phyloP scores from a whole-genome alignment of 2,797 vertebrate species.

The Syngnathus rostellatus region DNA sequence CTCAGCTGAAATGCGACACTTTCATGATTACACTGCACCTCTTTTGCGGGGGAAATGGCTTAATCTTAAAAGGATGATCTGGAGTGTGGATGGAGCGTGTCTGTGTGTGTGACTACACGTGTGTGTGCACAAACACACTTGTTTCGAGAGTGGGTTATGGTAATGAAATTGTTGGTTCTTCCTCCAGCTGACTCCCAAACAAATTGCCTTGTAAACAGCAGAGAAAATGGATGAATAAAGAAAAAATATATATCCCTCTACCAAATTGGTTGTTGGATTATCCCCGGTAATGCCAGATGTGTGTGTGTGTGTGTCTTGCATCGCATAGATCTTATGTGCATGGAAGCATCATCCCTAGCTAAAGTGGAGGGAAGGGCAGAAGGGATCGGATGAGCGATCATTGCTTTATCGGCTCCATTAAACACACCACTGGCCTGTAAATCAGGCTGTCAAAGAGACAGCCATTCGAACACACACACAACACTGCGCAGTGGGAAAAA shows the following conservation, averaged over 20 bases:
- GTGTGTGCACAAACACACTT: neutral
- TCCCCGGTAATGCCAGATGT: constrained; percentile 72
- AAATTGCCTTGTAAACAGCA: constrained; percentile 69
- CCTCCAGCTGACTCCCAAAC: constrained; percentile 48
- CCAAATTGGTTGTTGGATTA: constrained; percentile 80
- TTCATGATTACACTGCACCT: constrained; percentile 55
- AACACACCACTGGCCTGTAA: constrained; percentile 59
- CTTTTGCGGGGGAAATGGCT: constrained; percentile 23
- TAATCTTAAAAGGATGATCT: constrained; percentile 57
- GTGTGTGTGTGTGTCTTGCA: constrained; percentile 35
- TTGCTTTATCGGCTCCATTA: constrained; percentile 61
- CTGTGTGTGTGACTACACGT: constrained; percentile 5
- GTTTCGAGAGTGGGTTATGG: constrained; percentile 43
- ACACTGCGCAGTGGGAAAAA: too few species aligned
- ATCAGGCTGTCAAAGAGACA: constrained; percentile 37
- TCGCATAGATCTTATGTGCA: constrained; percentile 30
- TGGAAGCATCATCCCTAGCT: constrained; percentile 25
- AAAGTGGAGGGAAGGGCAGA: constrained; percentile 24
- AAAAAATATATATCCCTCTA: constrained; percentile 59
- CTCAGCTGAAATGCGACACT: constrained; percentile 63
- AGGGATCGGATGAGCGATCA: constrained; percentile 46
- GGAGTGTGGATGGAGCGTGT: constrained; percentile 10
- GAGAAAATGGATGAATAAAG: constrained; percentile 63
- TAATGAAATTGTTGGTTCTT: constrained; percentile 54
- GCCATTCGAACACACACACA: neutral